Evolutionary conservation across 2,797 vertebrate species (phyloP).

Genomic region (Gastrophryne carolinensis): DNA sequence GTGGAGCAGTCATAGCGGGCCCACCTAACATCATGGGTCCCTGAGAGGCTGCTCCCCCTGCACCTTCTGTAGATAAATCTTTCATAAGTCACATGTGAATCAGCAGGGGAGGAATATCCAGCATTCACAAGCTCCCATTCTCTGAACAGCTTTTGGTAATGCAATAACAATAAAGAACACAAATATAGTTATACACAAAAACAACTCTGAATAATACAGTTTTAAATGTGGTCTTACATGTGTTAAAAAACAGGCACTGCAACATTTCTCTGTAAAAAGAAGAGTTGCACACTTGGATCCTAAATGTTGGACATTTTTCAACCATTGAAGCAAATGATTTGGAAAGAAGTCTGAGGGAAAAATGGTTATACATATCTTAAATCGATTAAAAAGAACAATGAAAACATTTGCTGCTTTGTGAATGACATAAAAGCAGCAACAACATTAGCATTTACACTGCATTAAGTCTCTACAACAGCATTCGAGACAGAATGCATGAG

Average conservation of each 20-base stretch:
- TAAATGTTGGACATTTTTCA: constrained; percentile 12
- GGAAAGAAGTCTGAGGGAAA: constrained; percentile 10
- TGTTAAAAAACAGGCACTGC: background rate
- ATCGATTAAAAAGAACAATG: constrained; percentile 36
- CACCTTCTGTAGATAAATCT: no score
- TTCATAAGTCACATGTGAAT: no score
- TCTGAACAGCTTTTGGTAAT: background rate
- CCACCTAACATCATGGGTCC: no score
- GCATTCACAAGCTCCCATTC: no score
- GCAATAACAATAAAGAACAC: background rate
- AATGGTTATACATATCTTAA: constrained; percentile 33
- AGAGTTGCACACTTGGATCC: background rate
- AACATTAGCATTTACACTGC: constrained; percentile 13
- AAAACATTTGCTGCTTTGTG: constrained; percentile 31
- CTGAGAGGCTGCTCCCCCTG: no score
- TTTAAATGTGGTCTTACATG: background rate
- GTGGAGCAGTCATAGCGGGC: no score
- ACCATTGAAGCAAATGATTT: constrained; percentile 16
- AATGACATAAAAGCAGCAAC: constrained; percentile 14
- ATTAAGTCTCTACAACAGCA: constrained; percentile 17
- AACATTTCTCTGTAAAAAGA: background rate
- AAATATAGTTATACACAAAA: background rate
- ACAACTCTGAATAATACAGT: background rate
- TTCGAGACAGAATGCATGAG: constrained; percentile 3
- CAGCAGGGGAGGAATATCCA: no score